phyloP scores from a whole-genome alignment of 2,113 vertebrate genomes.

The Corythaeola cristata region DNA sequence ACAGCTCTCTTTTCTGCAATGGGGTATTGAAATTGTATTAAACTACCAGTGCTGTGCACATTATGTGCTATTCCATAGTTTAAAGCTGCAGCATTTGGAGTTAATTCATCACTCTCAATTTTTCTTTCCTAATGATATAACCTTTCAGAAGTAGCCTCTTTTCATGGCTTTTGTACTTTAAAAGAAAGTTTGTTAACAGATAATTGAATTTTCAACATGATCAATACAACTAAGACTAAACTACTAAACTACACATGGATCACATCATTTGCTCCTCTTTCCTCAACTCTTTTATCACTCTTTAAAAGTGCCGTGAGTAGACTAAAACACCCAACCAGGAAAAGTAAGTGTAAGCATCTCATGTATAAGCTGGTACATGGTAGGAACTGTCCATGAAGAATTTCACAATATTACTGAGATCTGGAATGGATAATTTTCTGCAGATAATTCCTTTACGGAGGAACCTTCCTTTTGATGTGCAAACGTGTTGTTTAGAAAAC shows the following conservation, averaged over 20 bases:
- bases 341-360: not conserved
- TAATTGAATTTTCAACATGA: not conserved
- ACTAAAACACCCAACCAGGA: not conserved
- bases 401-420: not conserved
- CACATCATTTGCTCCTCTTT: not conserved
- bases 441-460: not conserved
- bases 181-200: not conserved
- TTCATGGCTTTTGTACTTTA: not conserved
- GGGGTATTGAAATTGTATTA: not conserved
- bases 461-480: not conserved
- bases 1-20: not conserved
- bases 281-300: not conserved
- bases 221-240: not conserved
- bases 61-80: not conserved
- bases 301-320: not conserved
- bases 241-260: not conserved
- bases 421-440: not conserved
- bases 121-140: not conserved
- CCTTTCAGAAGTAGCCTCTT: not conserved
- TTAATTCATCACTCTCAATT: not conserved
- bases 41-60: not conserved
- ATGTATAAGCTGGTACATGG: not conserved
- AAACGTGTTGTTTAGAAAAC: not conserved
- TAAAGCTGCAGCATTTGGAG: not conserved
- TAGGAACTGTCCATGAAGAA: not conserved